Evolutionary conservation across 2,113 vertebrate genomes (phyloP), one percentile per base, ranked within the genome.

Genomic region (Tupaia chinensis): DNA sequence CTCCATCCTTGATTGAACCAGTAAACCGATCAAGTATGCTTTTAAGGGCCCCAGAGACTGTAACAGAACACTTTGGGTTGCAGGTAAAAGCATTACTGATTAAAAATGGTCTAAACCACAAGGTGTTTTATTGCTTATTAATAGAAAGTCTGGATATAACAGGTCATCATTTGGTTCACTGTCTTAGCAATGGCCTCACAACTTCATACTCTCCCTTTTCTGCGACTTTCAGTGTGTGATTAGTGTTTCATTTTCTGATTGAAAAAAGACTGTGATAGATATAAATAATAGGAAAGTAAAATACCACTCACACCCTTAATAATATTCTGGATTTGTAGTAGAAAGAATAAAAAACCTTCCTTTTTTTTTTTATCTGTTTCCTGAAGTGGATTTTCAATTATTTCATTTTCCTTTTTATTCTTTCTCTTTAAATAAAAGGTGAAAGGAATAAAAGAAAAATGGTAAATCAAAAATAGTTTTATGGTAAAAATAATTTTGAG

Each of bases 401-500:
- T 44, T 44, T 44, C 44, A 44, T 44, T 44, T 44, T 44, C 44
- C 44, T 44, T 44, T 44, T 44, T 44, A 44, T 44, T 44, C 44
- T 66, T 94, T 89, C 22, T 84, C 32, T n/a, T 93, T 97, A 83
- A 93, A 74, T 70, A 83, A 77, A 89, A 70, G 34, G 9, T 66
- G 56, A 80, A 78, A 44, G 16, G 16, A 91, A 54, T 83, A 87
- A 65, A 76, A 87, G 80, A 13, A 11, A 80, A 95, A 89, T 94
- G 87, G 15, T 7, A 70, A 2, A 53, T 81, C 32, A 94, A 91
- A 97, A 69, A 79, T 63, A 93, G 53, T n/a, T 88, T 95, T 88
- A 83, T 80, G 19, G 74, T 88, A 92, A 93, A 93, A 93, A 85
- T 83, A 78, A 93, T 93, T 97, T 93, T 94, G 91, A 96, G 56